Percentiles rank a stretch among this genome's conserved stretches.
Conservation (phyloP, 2,113 vertebrate genomes). For the Anguilla japonica region DNA sequence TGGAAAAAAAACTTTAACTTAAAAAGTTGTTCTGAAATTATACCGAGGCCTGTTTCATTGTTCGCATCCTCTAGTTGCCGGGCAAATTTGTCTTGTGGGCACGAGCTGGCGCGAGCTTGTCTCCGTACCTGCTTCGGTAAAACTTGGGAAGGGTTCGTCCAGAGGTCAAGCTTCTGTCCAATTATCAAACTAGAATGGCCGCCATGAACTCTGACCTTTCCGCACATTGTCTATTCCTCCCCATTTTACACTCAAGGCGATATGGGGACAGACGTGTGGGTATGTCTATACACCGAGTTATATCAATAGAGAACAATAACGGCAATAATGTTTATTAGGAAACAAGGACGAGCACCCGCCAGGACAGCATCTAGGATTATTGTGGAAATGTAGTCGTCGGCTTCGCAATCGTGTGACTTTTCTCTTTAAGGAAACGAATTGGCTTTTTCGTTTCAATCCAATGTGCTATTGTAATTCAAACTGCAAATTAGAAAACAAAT, state of each 20-base stretch:
- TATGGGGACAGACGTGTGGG: conserved; percentile 53
- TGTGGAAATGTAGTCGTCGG: neutral
- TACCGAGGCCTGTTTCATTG: neutral
- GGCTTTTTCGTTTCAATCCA: neutral
- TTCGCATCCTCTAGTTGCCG: too few species aligned
- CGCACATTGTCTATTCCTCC: conserved; percentile 66
- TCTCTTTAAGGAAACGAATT: neutral
- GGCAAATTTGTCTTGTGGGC: neutral
- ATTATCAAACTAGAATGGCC: conserved; percentile 85
- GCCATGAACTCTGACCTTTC: conserved; percentile 88
- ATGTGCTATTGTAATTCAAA: neutral
- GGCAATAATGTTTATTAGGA: neutral
- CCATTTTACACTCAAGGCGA: conserved; percentile 50
- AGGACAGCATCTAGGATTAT: neutral
- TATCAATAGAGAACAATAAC: neutral
- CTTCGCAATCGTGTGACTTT: neutral
- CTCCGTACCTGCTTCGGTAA: conserved; percentile 74
- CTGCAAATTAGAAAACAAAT: neutral
- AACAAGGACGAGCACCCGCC: neutral
- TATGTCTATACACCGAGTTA: conserved; percentile 30
- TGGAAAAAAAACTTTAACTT: too few species aligned
- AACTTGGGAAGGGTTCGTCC: conserved; percentile 87
- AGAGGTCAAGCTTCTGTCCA: conserved; percentile 90
- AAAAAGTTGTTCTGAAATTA: too few species aligned
- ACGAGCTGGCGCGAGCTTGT: neutral